Evolutionary conservation across 2,113 vertebrate species (phyloP), one percentile per base, ranked within the genome.

Genomic region (Dascyllus trimaculatus): DNA sequence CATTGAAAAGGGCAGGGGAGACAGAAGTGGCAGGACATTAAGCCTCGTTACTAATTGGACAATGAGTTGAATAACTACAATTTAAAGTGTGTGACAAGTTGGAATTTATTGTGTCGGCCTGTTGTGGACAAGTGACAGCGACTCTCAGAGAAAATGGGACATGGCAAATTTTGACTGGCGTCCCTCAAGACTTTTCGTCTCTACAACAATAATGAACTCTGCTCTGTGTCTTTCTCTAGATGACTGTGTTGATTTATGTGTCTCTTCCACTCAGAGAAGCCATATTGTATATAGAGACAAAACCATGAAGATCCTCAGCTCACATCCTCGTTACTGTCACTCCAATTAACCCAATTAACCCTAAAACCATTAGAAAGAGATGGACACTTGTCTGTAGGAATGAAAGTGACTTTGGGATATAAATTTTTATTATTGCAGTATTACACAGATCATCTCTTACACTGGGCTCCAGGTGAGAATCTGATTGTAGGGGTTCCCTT

Each of bases 181-280:
- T 91, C 92, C 85, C 89, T 59, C 25, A 60, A 87, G 89, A 90
- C 85, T 74, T 71, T 85, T 26, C 29, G 38, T 86, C 77, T 68
- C 59, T 40, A 26, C 56, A 52, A 88, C 85, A 85, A 77, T 91
- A 88, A 88, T 66, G 67, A 91, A 89, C 81, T 89, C 88, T 51
- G 62, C 82, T 85, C 63, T 67, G 80, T 64, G 86, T 89, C 84
- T 91, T 86, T 81, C 82, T 86, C 69, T 73, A 70, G 78, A 86
- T 68, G 76, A 82, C 88, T 77, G 46, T 86, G 81, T 88, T 86
- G 87, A 89, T 89, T 87, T 92, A 85, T 88, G 88, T 90, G 85
- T 92, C 93, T 93, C 93, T 93, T 91, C 92, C 92, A 90, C 89
- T 93, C 91, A 91, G 93, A 93, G 93, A 95, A 95, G 95, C 95